Evolutionary conservation across 2,888 invertebrate species (phyloP), one percentile per base, ranked within the genome.

Genomic region (Caenorhabditis auriculariae): DNA sequence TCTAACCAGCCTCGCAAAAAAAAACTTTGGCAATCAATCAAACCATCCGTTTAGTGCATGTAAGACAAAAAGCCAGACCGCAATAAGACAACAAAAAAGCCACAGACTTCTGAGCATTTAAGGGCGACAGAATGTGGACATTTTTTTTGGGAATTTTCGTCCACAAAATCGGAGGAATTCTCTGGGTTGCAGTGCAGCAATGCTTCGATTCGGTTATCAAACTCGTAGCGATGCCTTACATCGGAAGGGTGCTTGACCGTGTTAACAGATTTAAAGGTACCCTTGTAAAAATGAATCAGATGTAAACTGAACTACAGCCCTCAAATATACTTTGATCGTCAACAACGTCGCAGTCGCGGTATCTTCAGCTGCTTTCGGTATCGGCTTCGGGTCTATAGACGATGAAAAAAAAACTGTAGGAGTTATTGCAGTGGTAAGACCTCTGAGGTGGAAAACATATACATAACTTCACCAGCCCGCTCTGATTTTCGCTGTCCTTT

Each of bases 91-190:
- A 32, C n/a, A n/a, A 28, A 24, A 32, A 29, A n/a, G n/a, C n/a
- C n/a, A n/a, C n/a, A n/a, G n/a, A n/a, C n/a, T n/a, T n/a, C n/a
- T n/a, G n/a, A n/a, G 7, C 4, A 5, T 47, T 66, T 37, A 39
- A 73, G 73, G 73, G 73, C 15, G 73, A 73, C 42, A 63, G 73
- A 35, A 57, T 73, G 60, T 73, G 73, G 73, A 51, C 61, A 17
- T 71, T 71, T 44, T 53, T 63, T 12, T 61, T 71, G n/a, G 73
- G 71, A 26, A 50, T 71, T 17, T 66, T 73, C 56, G 62, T 73
- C 60, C 57, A 69, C 35, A 38, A 54, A 24, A 28, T 69, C 3
- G 73, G 73, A 2, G 73, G 70, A 19, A 56, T 73, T 55, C 46
- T 60, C 15, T 73, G 66, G 67, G 67, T 73, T 0, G 73, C 71